Base-by-base conservation (phyloP, 1,140 invertebrate species). In the Melanaphis sacchari region DNA sequence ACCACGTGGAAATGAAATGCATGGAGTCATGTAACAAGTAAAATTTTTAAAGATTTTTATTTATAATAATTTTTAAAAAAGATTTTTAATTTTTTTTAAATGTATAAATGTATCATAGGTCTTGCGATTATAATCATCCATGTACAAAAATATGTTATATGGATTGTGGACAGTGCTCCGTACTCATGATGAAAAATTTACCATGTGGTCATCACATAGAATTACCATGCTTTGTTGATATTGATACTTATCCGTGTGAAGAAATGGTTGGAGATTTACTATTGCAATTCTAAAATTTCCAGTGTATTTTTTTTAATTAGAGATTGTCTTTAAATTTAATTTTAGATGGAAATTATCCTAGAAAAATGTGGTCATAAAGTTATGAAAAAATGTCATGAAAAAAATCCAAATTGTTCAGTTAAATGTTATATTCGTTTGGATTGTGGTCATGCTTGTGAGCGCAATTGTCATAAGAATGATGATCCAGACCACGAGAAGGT, bases 71-170 rank as follows among this genome's bases (percentile, higher is more conserved):
- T 15, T 31, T 41, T n/a, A 11, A 43, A 21, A 9, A 41, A 31
- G 1, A 15, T 40, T 38, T 85, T 84, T 18, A 46, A 41, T 26
- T 84, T 38, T 46, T 22, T 4, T 36, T 38, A 24, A 46, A 43
- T 46, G 3, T 88, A 43, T n/a, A n/a, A 11, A 9, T 52, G 54
- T 59, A 11, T 40, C 22, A 38, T 92, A 84, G 91, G n/a, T 94
- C 95, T 9, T 96, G 96, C 94, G 95, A 95, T 36, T 94, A 94
- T 8, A 94, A 94, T 5, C 96, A 96, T 94, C 94, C 94, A 24
- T 96, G 96, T 94, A 95, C 95, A 18, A 95, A 96, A 89, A 94
- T 93, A 76, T 96, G 96, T 94, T 95, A 94, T 59, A 91, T 95
- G 93, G 94, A 95, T 38, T 96, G 96, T 94, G 94, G 94, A 9